Percentiles rank a stretch among this genome's conserved stretches.
phyloP scores from a whole-genome alignment of 2,113 vertebrate species.

The Elephas maximus region DNA sequence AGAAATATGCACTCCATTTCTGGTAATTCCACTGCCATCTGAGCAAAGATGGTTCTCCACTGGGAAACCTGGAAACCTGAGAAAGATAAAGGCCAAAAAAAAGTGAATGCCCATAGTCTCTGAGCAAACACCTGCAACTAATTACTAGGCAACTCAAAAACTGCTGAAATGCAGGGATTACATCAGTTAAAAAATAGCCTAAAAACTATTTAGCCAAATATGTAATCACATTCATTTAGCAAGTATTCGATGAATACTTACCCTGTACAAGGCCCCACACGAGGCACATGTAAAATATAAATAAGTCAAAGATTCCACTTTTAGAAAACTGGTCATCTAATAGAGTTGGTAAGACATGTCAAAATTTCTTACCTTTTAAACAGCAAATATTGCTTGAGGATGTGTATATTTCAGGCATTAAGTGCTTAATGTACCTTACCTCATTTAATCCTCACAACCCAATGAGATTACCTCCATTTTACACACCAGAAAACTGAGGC shows the following conservation, averaged over 20 bases:
- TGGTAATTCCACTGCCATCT: not conserved
- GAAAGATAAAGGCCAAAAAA: not conserved
- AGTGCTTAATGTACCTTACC: not conserved
- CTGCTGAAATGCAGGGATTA: not conserved
- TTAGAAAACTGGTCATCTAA: not conserved
- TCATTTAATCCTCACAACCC: not conserved
- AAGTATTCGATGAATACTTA: not conserved
- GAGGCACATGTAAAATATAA: not conserved
- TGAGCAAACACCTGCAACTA: not conserved
- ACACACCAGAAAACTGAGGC: not conserved
- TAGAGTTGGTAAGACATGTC: not conserved
- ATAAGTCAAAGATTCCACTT: not conserved
- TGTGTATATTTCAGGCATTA: conserved; percentile 9
- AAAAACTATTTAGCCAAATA: conserved; percentile 15
- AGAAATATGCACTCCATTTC: not conserved
- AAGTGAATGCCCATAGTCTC: not conserved
- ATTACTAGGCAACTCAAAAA: not conserved
- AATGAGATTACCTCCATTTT: not conserved
- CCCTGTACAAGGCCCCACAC: not conserved
- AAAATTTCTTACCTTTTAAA: conserved; percentile 23
- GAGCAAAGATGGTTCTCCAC: not conserved
- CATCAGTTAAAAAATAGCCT: not conserved
- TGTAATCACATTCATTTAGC: not conserved
- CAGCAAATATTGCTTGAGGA: not conserved
- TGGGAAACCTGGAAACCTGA: not conserved